Evolutionary conservation across 1,140 invertebrate species (phyloP).

Genomic region (Cataglyphis hispanica): DNA sequence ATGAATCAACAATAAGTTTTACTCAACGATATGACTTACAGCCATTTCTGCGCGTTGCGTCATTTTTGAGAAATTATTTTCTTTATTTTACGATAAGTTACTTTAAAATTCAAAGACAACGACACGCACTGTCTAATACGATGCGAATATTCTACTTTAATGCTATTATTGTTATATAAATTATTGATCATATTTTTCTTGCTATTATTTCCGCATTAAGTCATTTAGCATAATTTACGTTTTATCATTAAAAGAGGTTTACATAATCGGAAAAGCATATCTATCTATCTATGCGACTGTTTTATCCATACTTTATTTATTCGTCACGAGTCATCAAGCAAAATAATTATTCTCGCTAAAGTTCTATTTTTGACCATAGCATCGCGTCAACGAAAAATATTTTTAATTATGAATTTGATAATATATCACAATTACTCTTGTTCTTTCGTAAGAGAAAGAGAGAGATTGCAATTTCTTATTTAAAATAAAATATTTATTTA

Average conservation of each 20-base stretch:
- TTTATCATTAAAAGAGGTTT: constrained; percentile 21
- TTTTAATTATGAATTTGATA: background rate
- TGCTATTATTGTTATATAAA: constrained; percentile 27
- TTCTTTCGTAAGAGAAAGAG: background rate
- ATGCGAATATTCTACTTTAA: constrained; percentile 1
- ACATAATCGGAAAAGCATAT: constrained; percentile 36
- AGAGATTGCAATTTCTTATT: background rate
- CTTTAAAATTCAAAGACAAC: constrained; percentile 29
- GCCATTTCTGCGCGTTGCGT: constrained; percentile 32
- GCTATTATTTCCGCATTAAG: constrained; percentile 8
- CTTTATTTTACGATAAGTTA: constrained; percentile 32
- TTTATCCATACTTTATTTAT: constrained; percentile 24
- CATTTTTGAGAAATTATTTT: background rate
- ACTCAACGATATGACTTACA: background rate
- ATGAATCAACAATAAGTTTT: constrained; percentile 21
- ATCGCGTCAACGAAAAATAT: background rate
- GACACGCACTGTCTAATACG: no score
- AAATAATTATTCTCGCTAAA: constrained; percentile 14
- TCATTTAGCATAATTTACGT: constrained; percentile 33
- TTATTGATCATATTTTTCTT: constrained; percentile 39
- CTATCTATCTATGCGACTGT: background rate
- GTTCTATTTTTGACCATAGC: constrained; percentile 22
- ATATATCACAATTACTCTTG: background rate
- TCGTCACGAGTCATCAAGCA: constrained; percentile 7
- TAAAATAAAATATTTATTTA: background rate